Evolutionary conservation across 2,888 invertebrate genomes (phyloP).

Genomic region (Lapara coniferarum): DNA sequence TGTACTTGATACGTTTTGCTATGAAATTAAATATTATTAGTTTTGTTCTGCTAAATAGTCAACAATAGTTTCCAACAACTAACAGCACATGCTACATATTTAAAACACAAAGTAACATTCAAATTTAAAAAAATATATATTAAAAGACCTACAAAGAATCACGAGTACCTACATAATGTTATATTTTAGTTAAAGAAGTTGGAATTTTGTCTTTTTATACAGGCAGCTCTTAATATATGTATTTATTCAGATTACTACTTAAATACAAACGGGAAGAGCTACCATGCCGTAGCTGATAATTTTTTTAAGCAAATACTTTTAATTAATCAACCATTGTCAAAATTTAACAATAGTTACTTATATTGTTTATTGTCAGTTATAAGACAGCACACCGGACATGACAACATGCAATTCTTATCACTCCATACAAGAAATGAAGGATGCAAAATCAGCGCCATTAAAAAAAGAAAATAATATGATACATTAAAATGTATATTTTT

Average conservation of each 20-base stretch:
- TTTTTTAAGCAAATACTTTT: not conserved
- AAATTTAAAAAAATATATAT: not conserved
- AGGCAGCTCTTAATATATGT: no score
- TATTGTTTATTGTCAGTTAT: not conserved
- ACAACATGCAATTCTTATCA: slow-evolving; percentile 4
- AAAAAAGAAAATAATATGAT: no score
- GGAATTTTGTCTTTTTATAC: no score
- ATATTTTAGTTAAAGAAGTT: no score
- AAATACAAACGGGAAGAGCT: slow-evolving; percentile 12
- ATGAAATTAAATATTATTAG: slow-evolving; percentile 43
- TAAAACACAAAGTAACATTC: not conserved
- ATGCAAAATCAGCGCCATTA: not conserved
- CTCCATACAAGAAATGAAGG: not conserved
- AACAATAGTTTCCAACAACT: not conserved
- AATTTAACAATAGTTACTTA: not conserved
- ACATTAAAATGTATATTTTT: not conserved
- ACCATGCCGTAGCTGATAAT: not conserved
- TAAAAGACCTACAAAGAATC: not conserved
- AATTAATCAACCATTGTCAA: no score
- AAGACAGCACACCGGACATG: not conserved
- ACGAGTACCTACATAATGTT: not conserved
- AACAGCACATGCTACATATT: slow-evolving; percentile 1
- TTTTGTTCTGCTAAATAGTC: not conserved
- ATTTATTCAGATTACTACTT: no score
- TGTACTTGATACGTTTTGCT: slow-evolving; percentile 84